Evolutionary conservation across 2,113 vertebrate genomes (phyloP), one percentile per base, ranked within the genome.

Genomic region (Macquaria ambigua): DNA sequence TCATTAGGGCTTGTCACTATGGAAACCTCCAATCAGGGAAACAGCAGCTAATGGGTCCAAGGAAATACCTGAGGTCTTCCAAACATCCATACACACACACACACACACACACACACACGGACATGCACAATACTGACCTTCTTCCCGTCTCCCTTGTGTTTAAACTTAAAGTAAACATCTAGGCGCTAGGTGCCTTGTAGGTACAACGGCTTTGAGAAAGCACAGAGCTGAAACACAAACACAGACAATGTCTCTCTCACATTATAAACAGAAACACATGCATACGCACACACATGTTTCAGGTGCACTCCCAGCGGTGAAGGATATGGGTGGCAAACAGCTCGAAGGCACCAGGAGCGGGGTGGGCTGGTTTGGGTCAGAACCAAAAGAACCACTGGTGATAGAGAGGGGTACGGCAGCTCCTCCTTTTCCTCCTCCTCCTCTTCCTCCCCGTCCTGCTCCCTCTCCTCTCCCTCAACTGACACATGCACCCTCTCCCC

Each of bases 281-380:
- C 34, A 39, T 23, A 37, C 50, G 8, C 34, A 73, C 75, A 66
- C 56, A 25, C 64, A 66, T 0, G 12, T 37, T 62, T 66, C 76
- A 81, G 79, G 82, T 66, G 41, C 55, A 72, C 77, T 15, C 31
- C 37, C 5, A 16, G 62, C 74, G 4, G 63, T 87, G 88, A 97
- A 99, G 98, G 98, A 99, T 99, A 99, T 99, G 98, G 98, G 92
- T 97, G 98, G 96, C 98, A 99, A 83, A 99, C 98, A 82, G 97
- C 96, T 84, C 96, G 94, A 66, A 99, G 97, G 93, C 98, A 99
- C 98, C 98, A 99, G 96, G 96, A 99, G 85, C 98, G 97, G 25
- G 98, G 98, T 74, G 97, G 97, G 74, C 96, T 98, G 92, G 96
- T 97, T 95, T 99, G 98, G 92, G 96, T 96, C 89, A 99, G 96